Evolutionary conservation across 1,140 invertebrate genomes (phyloP), one percentile per base, ranked within the genome.

Genomic region (Augochlora pura): DNA sequence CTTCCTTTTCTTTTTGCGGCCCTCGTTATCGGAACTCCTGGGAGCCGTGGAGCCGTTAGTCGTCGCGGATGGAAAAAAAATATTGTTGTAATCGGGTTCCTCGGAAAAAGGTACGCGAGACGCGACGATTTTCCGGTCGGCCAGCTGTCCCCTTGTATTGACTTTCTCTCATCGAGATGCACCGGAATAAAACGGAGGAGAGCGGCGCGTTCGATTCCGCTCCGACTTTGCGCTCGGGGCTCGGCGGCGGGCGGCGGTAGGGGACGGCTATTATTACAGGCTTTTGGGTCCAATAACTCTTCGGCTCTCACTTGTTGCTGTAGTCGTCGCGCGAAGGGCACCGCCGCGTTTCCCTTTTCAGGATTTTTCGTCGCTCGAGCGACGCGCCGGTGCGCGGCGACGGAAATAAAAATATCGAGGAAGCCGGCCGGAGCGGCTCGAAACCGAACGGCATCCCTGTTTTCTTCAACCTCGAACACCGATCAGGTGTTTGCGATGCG

Each of bases 271-370:
- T 78, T 78, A 78, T 78, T 78, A 72, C 76, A 78, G 60, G 60
- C 76, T 78, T 78, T 78, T 78, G 76, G 76, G 76, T 78, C 76
- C 76, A 78, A 78, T 72, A 78, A 64, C 76, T 72, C 76, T 72
- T 77, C 76, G 27, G 38, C 76, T 78, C 76, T 78, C 76, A 78
- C 76, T 78, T 78, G 76, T 78, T 78, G 76, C 76, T 78, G 69
- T 25, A 25, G 21, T 66, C 25, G 42, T 66, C 23, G 64, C 49
- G 52, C 63, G 49, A 38, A 32, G 71, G 60, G 60, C 70, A 63
- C 52, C 59, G 64, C 64, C 16, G 49, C 64, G 64, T 67, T 67
- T 66, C 52, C 64, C 64, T 76, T 68, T 57, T 49, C 39, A 46
- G 12, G 27, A 69, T 69, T 69, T 69, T 69, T 54, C 67, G 23